Evolutionary conservation across 1,140 invertebrate species (phyloP), one percentile per base, ranked within the genome.

Genomic region (Psilanteris sp.): DNA sequence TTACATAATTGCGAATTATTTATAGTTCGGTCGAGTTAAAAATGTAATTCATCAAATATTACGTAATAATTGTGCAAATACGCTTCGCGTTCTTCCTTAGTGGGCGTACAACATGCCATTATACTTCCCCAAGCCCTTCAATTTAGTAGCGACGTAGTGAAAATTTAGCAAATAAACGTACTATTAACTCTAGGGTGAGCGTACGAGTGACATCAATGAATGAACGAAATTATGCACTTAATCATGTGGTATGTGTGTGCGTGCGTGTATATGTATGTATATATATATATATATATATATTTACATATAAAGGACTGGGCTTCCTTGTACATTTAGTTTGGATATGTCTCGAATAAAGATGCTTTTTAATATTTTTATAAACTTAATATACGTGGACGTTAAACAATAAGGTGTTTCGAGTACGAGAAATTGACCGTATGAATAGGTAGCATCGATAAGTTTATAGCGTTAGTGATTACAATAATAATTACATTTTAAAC

Each of bases 151-250:
- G 27, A 70, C 36, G 54, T 32, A 14, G 54, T 44, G 66, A 61
- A 72, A 72, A 72, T 72, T 72, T 54, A 72, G 57, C 67, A 55
- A 72, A 72, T 72, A 55, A 72, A 62, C 55, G 46, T 59, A 11
- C 48, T 39, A 72, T 72, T 72, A 55, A 52, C 26, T 36, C 54
- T 62, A 62, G 67, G 67, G 57, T 62, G 46, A 61, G 55, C 67
- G 67, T 54, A 71, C 55, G 32, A 54, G 55, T 62, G 55, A 72
- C 67, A 62, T 72, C 48, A 55, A 39, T 72, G 67, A 62, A 48
- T 48, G 67, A 72, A 48, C 46, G 37, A 55, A 62, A 72, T 72
- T 62, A 62, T 46, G 32, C 55, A 6, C 22, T 46, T 52, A 52
- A 59, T 55, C 43, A 46, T 61, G 20, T 22, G 10, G 34, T 44